Evolutionary conservation across 37 sponge, comb jelly and placozoan species (phyloP).

Genomic region (Corticium candelabrum): DNA sequence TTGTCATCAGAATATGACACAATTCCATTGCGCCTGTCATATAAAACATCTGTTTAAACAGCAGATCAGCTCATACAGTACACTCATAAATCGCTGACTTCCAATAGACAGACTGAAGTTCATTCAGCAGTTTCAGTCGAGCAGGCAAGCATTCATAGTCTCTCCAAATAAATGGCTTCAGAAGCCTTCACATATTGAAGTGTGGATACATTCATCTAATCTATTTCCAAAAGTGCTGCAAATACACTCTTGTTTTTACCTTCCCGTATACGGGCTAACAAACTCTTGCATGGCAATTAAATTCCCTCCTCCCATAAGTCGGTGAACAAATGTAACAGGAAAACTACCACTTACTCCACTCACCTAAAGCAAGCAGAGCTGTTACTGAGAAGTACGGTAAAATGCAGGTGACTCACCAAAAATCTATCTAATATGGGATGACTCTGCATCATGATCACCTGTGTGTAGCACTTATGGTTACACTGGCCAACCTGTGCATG

Average conservation of each 20-base stretch:
- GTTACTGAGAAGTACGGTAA: not conserved
- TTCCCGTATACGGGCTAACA: conserved; percentile 8
- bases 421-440: not conserved
- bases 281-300: not conserved
- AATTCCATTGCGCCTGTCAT: no score
- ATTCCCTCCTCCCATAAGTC: not conserved
- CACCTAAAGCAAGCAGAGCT: not conserved
- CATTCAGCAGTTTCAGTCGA: conserved; percentile 28
- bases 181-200: no score
- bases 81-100: not conserved
- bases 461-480: no score
- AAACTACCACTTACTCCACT: no score
- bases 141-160: conserved; percentile 26
- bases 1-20: not conserved
- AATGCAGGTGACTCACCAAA: not conserved
- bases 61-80: not conserved
- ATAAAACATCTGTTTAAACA: not conserved
- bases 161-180: conserved; percentile 61
- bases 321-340: not conserved
- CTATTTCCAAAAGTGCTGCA: not conserved
- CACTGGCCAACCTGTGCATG: no score
- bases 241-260: not conserved
- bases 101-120: not conserved
- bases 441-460: no score
- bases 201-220: not conserved